Evolutionary conservation across 2,888 invertebrate genomes (phyloP).

Genomic region (Timema cristinae): DNA sequence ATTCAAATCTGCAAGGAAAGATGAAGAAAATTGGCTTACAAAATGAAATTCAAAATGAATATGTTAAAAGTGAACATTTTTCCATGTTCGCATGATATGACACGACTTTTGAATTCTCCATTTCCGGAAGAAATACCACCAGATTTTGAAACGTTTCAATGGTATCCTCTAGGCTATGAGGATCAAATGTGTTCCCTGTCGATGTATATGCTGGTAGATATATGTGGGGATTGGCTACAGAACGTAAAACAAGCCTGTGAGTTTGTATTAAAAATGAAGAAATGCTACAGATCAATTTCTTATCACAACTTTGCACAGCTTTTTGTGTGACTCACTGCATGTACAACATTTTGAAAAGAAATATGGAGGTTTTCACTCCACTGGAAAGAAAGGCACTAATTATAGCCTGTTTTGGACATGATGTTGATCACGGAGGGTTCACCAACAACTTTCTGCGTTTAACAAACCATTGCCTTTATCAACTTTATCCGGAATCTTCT

Average conservation of each 20-base stretch:
- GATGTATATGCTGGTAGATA: constrained; percentile 23
- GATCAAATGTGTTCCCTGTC: constrained; percentile 52
- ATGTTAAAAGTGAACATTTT: constrained; percentile 50
- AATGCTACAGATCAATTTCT: constrained; percentile 51
- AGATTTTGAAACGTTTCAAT: constrained; percentile 53
- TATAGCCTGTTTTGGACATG: constrained; percentile 57
- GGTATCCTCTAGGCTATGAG: constrained; percentile 51
- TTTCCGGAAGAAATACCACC: constrained; percentile 45
- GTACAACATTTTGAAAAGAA: constrained; percentile 52
- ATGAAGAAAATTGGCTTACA: constrained; percentile 49
- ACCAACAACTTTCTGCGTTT: constrained; percentile 58
- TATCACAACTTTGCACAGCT: constrained; percentile 63
- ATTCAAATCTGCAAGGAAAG: constrained; percentile 50
- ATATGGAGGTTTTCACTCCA: constrained; percentile 48
- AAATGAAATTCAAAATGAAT: constrained; percentile 47
- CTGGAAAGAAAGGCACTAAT: constrained; percentile 53
- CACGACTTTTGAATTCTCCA: constrained; percentile 46
- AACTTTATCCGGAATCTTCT: constrained; percentile 55
- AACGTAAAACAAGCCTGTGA: too few relatives aligned
- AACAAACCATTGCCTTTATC: constrained; percentile 51
- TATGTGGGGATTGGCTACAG: too few relatives aligned
- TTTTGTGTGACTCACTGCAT: constrained; percentile 60
- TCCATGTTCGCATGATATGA: constrained; percentile 53
- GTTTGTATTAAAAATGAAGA: too few relatives aligned
- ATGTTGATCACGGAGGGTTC: constrained; percentile 59